Evolutionary conservation across 2,888 invertebrate genomes (phyloP).

Genomic region (Charanyca ferruginea): DNA sequence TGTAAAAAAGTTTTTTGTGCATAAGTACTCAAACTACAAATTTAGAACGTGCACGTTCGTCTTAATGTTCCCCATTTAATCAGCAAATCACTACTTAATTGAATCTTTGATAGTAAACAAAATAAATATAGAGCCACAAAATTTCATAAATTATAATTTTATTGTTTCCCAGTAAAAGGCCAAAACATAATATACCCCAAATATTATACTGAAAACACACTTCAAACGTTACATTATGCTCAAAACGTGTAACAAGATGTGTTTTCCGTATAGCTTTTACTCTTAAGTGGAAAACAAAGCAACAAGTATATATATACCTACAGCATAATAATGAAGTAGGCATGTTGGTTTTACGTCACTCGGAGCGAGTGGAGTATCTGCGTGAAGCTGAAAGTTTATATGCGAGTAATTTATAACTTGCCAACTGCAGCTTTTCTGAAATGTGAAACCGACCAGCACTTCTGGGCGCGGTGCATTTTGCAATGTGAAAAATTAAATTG

Average conservation of each 20-base stretch:
- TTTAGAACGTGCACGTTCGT: too few relatives aligned
- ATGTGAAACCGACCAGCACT: neutral
- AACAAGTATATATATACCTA: slow-evolving; percentile 9
- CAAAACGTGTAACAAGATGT: slow-evolving; percentile 5
- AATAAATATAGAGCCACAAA: slow-evolving; percentile 11
- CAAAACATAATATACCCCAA: slow-evolving; percentile 9
- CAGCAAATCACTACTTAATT: neutral
- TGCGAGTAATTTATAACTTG: slow-evolving; percentile 1
- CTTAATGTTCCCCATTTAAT: neutral
- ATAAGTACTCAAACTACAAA: too few relatives aligned
- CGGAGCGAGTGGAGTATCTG: neutral
- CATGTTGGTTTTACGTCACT: neutral
- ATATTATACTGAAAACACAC: slow-evolving; percentile 23
- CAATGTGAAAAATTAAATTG: too few relatives aligned
- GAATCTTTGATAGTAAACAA: neutral
- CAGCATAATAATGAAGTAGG: neutral
- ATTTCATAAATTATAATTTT: slow-evolving; percentile 2
- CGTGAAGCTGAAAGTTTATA: slow-evolving; percentile 5
- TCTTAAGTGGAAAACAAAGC: slow-evolving; percentile 36
- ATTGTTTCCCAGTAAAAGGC: slow-evolving; percentile 19
- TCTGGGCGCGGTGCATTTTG: neutral
- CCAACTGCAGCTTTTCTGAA: neutral
- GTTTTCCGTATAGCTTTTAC: slow-evolving; percentile 20
- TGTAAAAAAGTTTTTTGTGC: too few relatives aligned
- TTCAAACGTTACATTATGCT: slow-evolving; percentile 39